phyloP scores from a whole-genome alignment of 2,797 vertebrate genomes.

The Pseudopleuronectes americanus region DNA sequence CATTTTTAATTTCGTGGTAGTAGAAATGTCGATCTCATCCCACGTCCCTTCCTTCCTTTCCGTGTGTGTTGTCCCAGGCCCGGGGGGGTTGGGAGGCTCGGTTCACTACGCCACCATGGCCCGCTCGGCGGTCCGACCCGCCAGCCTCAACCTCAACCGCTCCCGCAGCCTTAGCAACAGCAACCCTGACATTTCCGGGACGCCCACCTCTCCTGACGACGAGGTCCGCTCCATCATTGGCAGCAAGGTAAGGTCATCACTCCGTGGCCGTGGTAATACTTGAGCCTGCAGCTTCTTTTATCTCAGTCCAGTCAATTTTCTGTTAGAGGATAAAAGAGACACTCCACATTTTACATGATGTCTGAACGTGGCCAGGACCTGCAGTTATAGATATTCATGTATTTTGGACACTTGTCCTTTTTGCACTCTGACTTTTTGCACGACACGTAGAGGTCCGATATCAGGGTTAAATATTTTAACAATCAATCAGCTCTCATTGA shows the following conservation, averaged over 20 bases:
- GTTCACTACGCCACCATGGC: constrained; percentile 99
- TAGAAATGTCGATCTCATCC: background rate
- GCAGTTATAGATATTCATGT: background rate
- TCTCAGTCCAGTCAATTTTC: constrained; percentile 2
- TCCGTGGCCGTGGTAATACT: background rate
- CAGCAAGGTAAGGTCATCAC: constrained; percentile 88
- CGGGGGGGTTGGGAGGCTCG: constrained; percentile 92
- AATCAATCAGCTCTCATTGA: constrained; percentile 17
- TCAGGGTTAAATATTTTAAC: constrained; percentile 41
- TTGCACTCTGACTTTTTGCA: constrained; percentile 13
- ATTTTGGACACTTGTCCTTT: constrained; percentile 8
- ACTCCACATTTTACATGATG: background rate
- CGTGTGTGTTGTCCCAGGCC: constrained; percentile 63
- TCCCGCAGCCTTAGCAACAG: constrained; percentile 99
- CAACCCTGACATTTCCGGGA: constrained; percentile 98
- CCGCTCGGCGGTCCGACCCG: constrained; percentile 93
- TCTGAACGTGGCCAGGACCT: constrained; percentile 5
- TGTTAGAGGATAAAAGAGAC: background rate
- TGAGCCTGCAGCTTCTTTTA: background rate
- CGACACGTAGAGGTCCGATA: constrained; percentile 15
- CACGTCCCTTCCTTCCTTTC: background rate
- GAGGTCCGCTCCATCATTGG: constrained; percentile 97
- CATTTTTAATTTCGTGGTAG: background rate
- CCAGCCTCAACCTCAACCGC: constrained; percentile 96
- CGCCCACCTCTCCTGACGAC: constrained; percentile 96